Evolutionary conservation across 1,140 invertebrate genomes (phyloP).

Genomic region (Pollicipes pollicipes): DNA sequence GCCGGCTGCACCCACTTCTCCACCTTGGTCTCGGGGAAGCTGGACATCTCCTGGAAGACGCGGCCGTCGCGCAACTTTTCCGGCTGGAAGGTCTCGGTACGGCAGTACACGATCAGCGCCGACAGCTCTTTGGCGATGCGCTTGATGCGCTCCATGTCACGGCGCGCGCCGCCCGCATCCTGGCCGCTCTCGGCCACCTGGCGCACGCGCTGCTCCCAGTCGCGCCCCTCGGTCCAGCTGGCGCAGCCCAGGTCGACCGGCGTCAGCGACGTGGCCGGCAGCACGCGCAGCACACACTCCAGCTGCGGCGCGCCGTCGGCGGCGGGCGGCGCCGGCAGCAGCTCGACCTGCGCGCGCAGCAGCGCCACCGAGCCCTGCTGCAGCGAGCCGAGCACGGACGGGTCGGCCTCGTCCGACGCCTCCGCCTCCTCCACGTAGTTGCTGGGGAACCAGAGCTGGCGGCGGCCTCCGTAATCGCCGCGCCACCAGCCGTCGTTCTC

Average conservation of each 20-base stretch:
- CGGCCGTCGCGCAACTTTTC: conserved; percentile 26
- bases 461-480: conserved; percentile 82
- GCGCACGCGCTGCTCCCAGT: conserved; percentile 71
- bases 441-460: conserved; percentile 80
- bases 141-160: conserved; percentile 70
- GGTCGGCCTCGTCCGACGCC: conserved; percentile 40
- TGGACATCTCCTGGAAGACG: conserved; percentile 62
- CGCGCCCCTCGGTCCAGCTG: conserved; percentile 52
- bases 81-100: conserved; percentile 61
- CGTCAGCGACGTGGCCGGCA: conserved; percentile 3
- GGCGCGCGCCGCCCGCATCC: conserved; percentile 34
- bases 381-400: background rate
- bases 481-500: conserved; percentile 75
- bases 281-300: background rate
- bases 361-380: background rate
- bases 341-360: background rate
- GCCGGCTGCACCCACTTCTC: conserved; percentile 70
- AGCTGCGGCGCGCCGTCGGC: background rate
- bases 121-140: conserved; percentile 90
- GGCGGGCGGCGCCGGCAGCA: background rate
- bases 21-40: conserved; percentile 86
- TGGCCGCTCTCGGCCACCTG: conserved; percentile 64
- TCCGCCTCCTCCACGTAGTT: conserved; percentile 85
- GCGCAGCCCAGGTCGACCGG: conserved; percentile 31
- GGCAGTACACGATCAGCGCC: conserved; percentile 87